Base-by-base conservation (phyloP, 2,888 invertebrate species). In the Noctua fimbriata region DNA sequence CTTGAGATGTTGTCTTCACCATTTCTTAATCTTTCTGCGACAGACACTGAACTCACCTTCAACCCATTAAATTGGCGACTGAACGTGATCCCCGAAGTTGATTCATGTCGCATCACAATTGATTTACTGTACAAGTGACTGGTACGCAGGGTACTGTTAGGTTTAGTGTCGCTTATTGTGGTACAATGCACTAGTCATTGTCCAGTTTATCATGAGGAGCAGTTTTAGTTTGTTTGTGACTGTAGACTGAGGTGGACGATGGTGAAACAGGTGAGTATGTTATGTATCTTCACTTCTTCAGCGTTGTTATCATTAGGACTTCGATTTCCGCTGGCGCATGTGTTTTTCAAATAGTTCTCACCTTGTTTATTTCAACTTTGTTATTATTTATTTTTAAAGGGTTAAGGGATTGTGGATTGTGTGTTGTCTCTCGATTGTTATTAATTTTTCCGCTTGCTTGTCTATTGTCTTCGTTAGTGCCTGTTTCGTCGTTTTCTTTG, bases 181-280 rank as follows among this genome's bases (percentile, higher is more conserved):
- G 67, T 76, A 83, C 88, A 88, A 88, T 85, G 77, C 83, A 88
- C 66, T 82, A 75, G 69, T 79, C 78, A 79, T 71, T 71, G 73
- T 74, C 69, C 85, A 76, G 66, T 82, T 83, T 79, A 81, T 73
- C 36, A 88, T 65, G 36, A 82, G 12, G 12, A 18, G 21, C 58
- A 74, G 78, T 65, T 47, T 73, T 73, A 79, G 81, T 85, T 76
- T 47, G 77, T 76, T 69, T 58, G 88, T 83, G 81, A 55, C 28
- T 28, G 16, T 36, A 66, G 36, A 24, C 52, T 41, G 74, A 69
- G 36, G 63, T 72, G 52, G 73, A 70, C 75, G 69, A 86, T 86
- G 86, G 79, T 71, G 12, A 69, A 73, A 36, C 49, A 65, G 36
- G 88, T 87, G 55, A 87, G 87, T 82, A n/a, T 69, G 24, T 47